A percentile compares a stretch with the other conserved stretches of the same genome.
These are phyloP conservation scores for Leptothorax acervorum DNA, from an alignment of 2,888 invertebrate genomes.

Conservation along the genomic window DNA sequence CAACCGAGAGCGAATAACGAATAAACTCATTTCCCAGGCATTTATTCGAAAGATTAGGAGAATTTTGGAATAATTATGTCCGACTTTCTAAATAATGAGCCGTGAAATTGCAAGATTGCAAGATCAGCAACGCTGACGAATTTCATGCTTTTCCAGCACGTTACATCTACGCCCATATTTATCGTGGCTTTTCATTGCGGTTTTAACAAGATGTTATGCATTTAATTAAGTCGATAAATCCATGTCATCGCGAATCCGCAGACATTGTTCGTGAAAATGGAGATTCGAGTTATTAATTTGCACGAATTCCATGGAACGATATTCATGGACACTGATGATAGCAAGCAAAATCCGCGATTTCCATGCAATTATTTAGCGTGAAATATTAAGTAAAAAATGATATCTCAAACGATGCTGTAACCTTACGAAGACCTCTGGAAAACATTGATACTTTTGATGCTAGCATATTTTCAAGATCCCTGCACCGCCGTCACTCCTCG, in stretches of 20 bases:
- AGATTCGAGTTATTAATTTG: background rate
- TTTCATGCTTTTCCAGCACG: slow-evolving; percentile 25
- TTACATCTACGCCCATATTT: slow-evolving; percentile 18
- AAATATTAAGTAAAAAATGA: background rate
- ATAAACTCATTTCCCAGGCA: background rate
- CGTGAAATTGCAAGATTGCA: background rate
- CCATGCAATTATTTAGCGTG: background rate
- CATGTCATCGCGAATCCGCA: background rate
- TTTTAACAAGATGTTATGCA: slow-evolving; percentile 5
- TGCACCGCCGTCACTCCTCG: background rate
- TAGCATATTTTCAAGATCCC: background rate
- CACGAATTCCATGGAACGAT: background rate
- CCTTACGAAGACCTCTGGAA: background rate
- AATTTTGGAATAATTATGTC: background rate
- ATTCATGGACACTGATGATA: background rate
- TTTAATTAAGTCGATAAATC: slow-evolving; percentile 23
- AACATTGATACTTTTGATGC: background rate
- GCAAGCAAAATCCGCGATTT: background rate
- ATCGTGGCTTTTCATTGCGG: slow-evolving; percentile 14
- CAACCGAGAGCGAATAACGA: background rate
- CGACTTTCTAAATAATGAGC: background rate
- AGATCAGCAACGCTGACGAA: background rate
- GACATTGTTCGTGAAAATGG: background rate
- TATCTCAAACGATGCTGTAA: background rate
- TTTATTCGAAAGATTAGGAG: background rate